phyloP scores from a whole-genome alignment of 64 coral and sea anemone genomes.

The Montipora efflorescens region DNA sequence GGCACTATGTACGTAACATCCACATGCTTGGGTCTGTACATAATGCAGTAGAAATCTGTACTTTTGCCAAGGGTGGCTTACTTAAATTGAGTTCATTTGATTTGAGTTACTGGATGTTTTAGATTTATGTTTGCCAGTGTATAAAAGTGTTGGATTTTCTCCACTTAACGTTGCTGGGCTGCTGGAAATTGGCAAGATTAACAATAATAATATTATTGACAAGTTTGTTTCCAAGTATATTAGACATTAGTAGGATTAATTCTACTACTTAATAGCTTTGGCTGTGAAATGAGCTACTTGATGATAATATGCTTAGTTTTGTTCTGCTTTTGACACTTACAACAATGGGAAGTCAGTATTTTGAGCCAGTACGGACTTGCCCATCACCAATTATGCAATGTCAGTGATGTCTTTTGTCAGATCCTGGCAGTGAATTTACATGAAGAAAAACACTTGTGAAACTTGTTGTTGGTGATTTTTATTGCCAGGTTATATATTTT shows the following conservation, averaged over 20 bases:
- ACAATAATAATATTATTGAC: not conserved
- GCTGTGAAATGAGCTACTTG: not conserved
- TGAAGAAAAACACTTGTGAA: too few species aligned
- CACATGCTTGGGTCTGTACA: too few species aligned
- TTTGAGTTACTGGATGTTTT: not conserved
- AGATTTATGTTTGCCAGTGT: too few species aligned
- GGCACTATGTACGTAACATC: too few species aligned
- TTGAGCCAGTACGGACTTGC: slow-evolving; percentile 9
- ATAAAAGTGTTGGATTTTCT: too few species aligned
- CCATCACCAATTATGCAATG: not conserved
- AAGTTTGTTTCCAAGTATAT: not conserved
- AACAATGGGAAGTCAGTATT: slow-evolving; percentile 19
- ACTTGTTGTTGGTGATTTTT: too few species aligned
- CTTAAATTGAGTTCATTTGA: not conserved
- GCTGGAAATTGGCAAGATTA: not conserved
- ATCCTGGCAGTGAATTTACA: not conserved
- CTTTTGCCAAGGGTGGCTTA: not conserved
- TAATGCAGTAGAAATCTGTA: too few species aligned
- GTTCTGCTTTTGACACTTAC: not conserved
- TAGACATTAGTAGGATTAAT: not conserved
- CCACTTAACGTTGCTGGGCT: not conserved
- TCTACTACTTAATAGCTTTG: not conserved
- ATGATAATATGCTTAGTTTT: not conserved
- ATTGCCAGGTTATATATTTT: too few species aligned
- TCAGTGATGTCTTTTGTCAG: slow-evolving; percentile 11